Base-by-base conservation (phyloP, 1,140 invertebrate species). In the Micrasema minimum region DNA sequence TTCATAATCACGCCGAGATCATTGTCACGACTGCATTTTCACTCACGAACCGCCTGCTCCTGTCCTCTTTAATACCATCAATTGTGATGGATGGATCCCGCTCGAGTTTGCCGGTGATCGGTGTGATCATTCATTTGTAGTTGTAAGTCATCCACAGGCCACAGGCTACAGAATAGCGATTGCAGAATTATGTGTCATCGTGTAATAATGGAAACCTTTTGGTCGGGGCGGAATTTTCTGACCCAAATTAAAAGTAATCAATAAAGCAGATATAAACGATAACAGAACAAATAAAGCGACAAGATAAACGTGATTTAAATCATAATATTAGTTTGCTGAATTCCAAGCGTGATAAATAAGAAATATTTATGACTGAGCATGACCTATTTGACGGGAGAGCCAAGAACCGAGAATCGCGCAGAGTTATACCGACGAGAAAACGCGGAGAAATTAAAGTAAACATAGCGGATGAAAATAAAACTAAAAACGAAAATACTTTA, bases 21-120 rank as follows among this genome's bases (percentile, higher is more conserved):
- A 41, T 38, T 59, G 55, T 53, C 50, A 53, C 50, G 50, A 53
- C 23, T 26, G 14, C 41, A 31, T 53, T 53, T 53, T 53, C 50
- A 53, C 50, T n/a, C 50, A 53, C 50, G 50, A 53, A 18, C 22
- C 50, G 50, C 23, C 50, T 11, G 46, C 6, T 53, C 23, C 50
- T 22, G 50, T 53, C 50, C 20, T 16, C 6, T 53, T 53, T 3
- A 53, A 53, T 35, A 53, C 11, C 50, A 26, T 26, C 48, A 51
- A 53, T 26, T 31, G 20, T 26, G 50, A 31, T 53, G 11, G 50
- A 53, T 26, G 12, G 22, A 53, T 53, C 20, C 12, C 23, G 50
- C 20, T 10, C 50, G 5, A 11, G 23, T n/a, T 53, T 53, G 9
- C 20, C 37, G 55, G 38, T 10, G 18, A 41, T 18, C 37, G 11